A percentile compares a stretch with the other conserved stretches of the same genome.
These are phyloP conservation scores for Phasianus colchicus DNA, from an alignment of 2,113 vertebrate genomes.

Conservation along the genomic window DNA sequence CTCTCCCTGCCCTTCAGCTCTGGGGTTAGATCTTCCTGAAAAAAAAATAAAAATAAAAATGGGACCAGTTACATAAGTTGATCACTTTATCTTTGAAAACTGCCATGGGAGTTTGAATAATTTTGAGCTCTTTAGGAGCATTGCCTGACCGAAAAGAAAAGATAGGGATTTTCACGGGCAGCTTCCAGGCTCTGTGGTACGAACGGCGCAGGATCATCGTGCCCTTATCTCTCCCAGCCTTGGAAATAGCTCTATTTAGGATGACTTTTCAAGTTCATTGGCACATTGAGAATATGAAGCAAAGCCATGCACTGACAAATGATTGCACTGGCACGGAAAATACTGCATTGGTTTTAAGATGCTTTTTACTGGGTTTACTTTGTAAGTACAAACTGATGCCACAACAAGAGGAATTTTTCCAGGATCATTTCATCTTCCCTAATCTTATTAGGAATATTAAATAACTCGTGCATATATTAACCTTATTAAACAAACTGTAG, in stretches of 20 bases:
- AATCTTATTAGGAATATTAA: conserved; percentile 55
- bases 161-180: not conserved
- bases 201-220: not conserved
- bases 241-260: conserved; percentile 1
- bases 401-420: conserved; percentile 31
- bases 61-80: not conserved
- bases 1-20: not conserved
- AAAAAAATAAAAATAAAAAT: not conserved
- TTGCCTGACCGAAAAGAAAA: not conserved
- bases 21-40: not conserved
- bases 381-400: conserved; percentile 49
- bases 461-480: conserved; percentile 43
- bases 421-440: conserved; percentile 53
- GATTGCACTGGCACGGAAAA: not conserved
- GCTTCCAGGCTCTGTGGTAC: not conserved
- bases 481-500: conserved; percentile 24
- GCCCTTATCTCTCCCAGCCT: not conserved
- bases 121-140: conserved; percentile 11
- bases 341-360: conserved; percentile 54
- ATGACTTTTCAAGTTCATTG: conserved; percentile 1
- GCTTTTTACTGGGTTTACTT: conserved; percentile 30
- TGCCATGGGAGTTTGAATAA: not conserved
- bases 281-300: not conserved
- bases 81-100: not conserved
- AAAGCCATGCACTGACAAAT: not conserved